Base-by-base conservation (phyloP, 2,888 invertebrate genomes). In the Pseudanteris insignis region DNA sequence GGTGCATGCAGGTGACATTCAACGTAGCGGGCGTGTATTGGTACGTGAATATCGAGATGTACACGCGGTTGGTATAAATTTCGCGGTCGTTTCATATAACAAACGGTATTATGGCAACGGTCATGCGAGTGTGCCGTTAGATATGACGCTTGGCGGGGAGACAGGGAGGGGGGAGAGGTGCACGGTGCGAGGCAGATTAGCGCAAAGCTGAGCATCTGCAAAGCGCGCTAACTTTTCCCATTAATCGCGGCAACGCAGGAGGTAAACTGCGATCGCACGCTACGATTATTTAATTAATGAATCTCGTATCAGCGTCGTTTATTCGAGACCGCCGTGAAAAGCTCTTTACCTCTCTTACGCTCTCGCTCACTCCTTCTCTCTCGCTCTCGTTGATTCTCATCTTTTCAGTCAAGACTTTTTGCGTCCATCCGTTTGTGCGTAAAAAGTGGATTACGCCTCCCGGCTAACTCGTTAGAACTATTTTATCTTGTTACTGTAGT, bases 61-160 rank as follows among this genome's bases (percentile, higher is more conserved):
- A 60, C 59, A 63, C 63, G 50, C 63, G 63, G 59, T 51, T 46
- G 51, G 59, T 63, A 63, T 63, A 63, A 63, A 63, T 63, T 63
- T 63, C 63, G 58, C 46, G 47, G 55, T 55, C 55, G 55, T 63
- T 63, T 63, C 63, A 60, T 55, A 63, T 59, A 59, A 63, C 63
- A 63, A 59, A 59, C 59, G 59, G 59, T 63, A 59, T 59, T 63
- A 63, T 63, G 59, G 58, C 53, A 63, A 63, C 63, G 50, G 58
- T 53, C 63, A 63, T 59, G 50, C 54, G 63, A 59, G 55, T 48
- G 54, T 53, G 58, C 48, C 53, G 54, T 53, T 54, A 50, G 58
- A 44, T 43, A 36, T 53, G 53, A 36, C 29, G 46, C 2, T 6
- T 15, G 15, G 33, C 5, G 6, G 11, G 15, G 26, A 33, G 30